A percentile compares a stretch with the other conserved stretches of the same genome.
Conservation (phyloP, 92 coral and sea anemone genomes). For the Galaxea fascicularis region DNA sequence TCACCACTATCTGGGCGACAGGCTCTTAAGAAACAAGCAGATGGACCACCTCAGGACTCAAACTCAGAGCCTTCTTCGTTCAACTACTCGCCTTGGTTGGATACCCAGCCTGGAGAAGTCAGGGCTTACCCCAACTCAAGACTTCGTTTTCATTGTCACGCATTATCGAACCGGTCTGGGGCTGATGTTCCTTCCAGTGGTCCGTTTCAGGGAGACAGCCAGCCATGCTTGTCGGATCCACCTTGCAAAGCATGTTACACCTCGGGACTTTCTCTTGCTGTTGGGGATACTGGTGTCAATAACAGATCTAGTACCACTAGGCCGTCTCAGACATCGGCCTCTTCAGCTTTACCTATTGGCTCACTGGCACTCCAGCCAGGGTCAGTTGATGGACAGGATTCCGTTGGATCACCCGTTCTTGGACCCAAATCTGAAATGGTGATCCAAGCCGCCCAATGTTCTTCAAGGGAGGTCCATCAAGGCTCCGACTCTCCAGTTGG, state of each 20-base stretch:
- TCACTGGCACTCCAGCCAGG: not conserved
- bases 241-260: constrained; percentile 31
- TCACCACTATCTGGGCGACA: constrained; percentile 32
- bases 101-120: not conserved
- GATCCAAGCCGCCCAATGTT: constrained; percentile 27
- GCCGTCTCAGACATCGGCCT: constrained; percentile 33
- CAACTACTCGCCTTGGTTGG: constrained; percentile 19
- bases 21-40: not conserved
- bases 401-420: constrained; percentile 10
- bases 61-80: not conserved
- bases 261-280: constrained; percentile 29
- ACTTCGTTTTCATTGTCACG: constrained; percentile 13
- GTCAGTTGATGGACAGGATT: not conserved
- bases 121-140: constrained; percentile 4
- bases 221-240: constrained; percentile 8
- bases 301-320: constrained; percentile 33
- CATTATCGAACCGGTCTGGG: constrained; percentile 17
- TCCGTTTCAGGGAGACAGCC: constrained; percentile 19
- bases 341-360: not conserved
- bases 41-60: not conserved
- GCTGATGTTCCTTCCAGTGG: constrained; percentile 20
- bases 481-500: not conserved
- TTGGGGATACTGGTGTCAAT: constrained; percentile 19
- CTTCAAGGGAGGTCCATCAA: constrained; percentile 6
- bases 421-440: not conserved